Evolutionary conservation across 2,113 vertebrate species (phyloP).

Genomic region (Setophaga kirtlandii): DNA sequence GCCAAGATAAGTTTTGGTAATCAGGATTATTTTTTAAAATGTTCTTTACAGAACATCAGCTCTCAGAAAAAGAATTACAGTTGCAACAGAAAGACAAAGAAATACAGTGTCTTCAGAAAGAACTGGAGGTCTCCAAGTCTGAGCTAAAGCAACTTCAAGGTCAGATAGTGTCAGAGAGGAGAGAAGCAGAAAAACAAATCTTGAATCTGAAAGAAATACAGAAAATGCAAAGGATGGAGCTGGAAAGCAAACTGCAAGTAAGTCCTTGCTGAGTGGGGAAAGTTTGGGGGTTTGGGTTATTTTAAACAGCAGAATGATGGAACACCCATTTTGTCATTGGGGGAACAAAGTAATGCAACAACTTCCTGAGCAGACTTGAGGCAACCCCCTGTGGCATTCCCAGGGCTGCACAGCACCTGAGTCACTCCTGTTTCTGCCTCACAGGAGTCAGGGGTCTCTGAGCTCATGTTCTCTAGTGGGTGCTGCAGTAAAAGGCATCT

Average conservation of each 20-base stretch:
- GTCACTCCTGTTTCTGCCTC: background rate
- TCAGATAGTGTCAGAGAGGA: conserved; percentile 70
- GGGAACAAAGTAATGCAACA: background rate
- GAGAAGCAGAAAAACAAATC: conserved; percentile 71
- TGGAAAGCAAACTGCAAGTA: conserved; percentile 73
- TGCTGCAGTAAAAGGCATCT: background rate
- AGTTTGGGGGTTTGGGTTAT: background rate
- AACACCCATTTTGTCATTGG: background rate
- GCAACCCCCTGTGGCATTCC: background rate
- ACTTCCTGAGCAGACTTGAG: background rate
- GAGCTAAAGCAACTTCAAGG: conserved; percentile 71
- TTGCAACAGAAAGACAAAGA: conserved; percentile 63
- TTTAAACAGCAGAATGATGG: background rate
- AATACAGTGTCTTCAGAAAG: conserved; percentile 64
- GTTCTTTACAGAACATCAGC: conserved; percentile 71
- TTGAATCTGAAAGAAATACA: conserved; percentile 67
- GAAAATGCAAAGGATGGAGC: conserved; percentile 55
- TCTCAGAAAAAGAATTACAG: conserved; percentile 72
- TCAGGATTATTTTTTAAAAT: background rate
- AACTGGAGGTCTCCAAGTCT: conserved; percentile 61
- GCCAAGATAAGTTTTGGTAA: background rate
- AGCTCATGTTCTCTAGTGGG: background rate
- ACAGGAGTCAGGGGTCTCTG: background rate
- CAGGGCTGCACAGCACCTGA: background rate
- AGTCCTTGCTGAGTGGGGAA: background rate